Evolutionary conservation across 2,113 vertebrate species (phyloP).

Genomic region (Oreochromis tanganicae): DNA sequence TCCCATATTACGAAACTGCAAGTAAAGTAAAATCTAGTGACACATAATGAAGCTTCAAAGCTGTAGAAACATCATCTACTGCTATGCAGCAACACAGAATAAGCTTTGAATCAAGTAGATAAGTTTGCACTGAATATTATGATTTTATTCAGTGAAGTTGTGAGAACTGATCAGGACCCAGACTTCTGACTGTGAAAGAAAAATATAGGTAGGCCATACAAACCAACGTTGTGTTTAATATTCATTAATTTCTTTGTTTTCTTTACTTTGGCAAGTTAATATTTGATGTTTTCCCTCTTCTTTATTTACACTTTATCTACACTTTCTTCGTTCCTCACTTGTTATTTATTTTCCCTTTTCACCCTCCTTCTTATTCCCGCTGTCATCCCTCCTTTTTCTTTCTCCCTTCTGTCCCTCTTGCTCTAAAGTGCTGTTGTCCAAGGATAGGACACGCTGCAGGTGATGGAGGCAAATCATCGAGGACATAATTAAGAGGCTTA

Average conservation of each 20-base stretch:
- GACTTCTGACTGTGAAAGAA: not conserved
- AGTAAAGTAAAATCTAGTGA: not conserved
- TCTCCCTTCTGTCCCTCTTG: conserved; percentile 8
- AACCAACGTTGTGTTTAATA: not conserved
- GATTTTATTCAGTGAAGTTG: not conserved
- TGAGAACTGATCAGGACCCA: not conserved
- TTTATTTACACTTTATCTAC: not conserved
- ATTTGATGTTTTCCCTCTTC: not conserved
- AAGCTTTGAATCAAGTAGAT: not conserved
- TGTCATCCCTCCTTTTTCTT: not conserved
- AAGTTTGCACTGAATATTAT: not conserved
- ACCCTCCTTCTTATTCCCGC: not conserved
- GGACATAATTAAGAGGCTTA: conserved; percentile 79
- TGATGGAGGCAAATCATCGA: conserved; percentile 71
- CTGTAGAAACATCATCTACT: not conserved
- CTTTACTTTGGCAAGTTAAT: not conserved
- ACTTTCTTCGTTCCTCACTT: not conserved
- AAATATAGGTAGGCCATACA: not conserved
- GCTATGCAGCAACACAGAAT: not conserved
- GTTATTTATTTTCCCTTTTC: not conserved
- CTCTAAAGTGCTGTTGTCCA: conserved; percentile 46
- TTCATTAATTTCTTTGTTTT: not conserved
- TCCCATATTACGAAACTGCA: not conserved
- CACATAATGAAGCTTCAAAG: not conserved
- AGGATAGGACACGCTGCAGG: conserved; percentile 71